These are phyloP conservation scores for Sciaenops ocellatus DNA, from an alignment of 2,797 vertebrate species.

Conservation along the genomic window DNA sequence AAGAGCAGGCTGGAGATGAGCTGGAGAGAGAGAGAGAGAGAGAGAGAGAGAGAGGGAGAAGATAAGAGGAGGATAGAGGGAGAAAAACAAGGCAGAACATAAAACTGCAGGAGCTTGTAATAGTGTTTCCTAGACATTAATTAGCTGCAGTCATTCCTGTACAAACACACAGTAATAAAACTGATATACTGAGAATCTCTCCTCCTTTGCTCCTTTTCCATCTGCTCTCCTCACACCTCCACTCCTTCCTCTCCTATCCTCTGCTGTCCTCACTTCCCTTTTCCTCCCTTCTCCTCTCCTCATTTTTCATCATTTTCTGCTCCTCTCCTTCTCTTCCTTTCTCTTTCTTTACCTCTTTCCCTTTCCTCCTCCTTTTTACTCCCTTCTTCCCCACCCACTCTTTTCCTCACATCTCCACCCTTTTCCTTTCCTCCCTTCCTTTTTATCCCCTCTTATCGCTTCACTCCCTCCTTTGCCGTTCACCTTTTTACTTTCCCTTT, in stretches of 20 bases:
- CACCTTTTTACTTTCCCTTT: no score
- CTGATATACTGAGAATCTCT: constrained; percentile 70
- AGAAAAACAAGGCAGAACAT: constrained; percentile 56
- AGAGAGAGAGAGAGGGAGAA: no score
- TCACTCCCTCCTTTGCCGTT: no score
- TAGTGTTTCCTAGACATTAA: constrained; percentile 82
- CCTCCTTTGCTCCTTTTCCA: background rate
- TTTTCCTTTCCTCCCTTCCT: background rate
- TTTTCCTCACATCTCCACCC: background rate
- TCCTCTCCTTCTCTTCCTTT: background rate
- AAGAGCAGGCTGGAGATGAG: constrained; percentile 33
- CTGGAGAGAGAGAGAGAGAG: background rate
- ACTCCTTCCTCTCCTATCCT: background rate
- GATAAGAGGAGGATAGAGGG: background rate
- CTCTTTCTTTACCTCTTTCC: no score
- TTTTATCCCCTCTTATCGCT: background rate
- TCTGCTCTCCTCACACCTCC: background rate
- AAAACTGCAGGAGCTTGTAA: constrained; percentile 82
- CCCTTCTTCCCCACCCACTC: background rate
- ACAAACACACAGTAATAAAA: constrained; percentile 79
- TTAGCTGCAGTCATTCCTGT: constrained; percentile 77
- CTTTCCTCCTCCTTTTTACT: background rate
- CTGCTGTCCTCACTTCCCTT: background rate
- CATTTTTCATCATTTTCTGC: no score
- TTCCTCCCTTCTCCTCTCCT: background rate